Conservation (phyloP, 2,113 vertebrate genomes). For the Recurvirostra avosetta region DNA sequence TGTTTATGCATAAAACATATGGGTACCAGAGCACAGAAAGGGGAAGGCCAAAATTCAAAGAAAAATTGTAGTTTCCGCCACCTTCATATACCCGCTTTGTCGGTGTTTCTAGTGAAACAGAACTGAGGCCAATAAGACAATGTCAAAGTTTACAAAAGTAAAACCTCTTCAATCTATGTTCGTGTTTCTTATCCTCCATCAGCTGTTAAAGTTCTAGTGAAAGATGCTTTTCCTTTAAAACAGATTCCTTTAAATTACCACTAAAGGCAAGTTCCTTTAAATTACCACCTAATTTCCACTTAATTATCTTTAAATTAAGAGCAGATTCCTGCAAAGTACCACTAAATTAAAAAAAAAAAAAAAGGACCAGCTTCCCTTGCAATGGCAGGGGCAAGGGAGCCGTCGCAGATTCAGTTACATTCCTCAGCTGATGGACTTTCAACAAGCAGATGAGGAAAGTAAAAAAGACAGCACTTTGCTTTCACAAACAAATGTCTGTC, state of each 20-base stretch:
- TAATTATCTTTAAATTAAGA: not conserved
- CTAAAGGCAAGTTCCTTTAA: not conserved
- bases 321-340: not conserved
- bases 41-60: not conserved
- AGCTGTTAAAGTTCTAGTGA: not conserved
- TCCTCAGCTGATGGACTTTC: not conserved
- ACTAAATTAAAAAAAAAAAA: not conserved
- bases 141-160: not conserved
- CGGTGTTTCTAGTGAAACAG: not conserved
- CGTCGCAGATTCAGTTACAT: rapidly evolving
- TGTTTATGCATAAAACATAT: not conserved
- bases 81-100: not conserved
- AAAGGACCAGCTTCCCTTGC: not conserved
- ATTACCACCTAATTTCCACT: not conserved
- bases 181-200: not conserved
- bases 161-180: not conserved
- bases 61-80: not conserved
- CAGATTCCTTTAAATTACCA: not conserved
- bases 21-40: not conserved
- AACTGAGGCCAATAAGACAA: not conserved
- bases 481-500: not conserved
- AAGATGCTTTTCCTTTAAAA: not conserved
- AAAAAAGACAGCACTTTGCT: not conserved
- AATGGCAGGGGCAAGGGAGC: not conserved
- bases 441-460: not conserved